Base-by-base conservation (phyloP, 1,140 invertebrate species). In the Drosophila azteca region DNA sequence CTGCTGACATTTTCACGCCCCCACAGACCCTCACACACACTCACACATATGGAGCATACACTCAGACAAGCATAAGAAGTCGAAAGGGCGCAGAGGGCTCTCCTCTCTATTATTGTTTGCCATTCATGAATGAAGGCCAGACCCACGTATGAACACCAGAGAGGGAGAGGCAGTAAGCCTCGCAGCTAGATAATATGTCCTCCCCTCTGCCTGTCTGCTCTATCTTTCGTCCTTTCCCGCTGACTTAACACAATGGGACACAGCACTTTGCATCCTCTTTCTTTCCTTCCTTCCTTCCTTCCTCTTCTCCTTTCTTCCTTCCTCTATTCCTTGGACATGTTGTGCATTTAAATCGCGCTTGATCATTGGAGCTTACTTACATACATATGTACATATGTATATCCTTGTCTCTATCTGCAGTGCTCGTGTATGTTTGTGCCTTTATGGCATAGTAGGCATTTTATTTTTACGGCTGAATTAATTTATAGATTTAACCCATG, bases 71-170 rank as follows among this genome's bases (percentile, higher is more conserved):
- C 39, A 51, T 39, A 44, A 35, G 65, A 67, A 68, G 35, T 43
- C 53, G 51, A 20, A 69, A 65, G 65, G 60, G 63, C 53, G 51
- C 20, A 69, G 49, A 66, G 63, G 63, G 60, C 49, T 50, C 49
- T 24, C 13, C 49, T 50, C 49, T 24, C 13, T 13, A 35, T 20
- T 20, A 43, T 55, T 77, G 61, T 68, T 65, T 85, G 81, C 68
- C 79, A 79, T 84, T 83, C 80, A 83, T 83, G 79, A 83, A 83
- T 83, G 79, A 71, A 82, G 35, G 35, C 11, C 35, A 39, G 35
- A 39, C 11, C 11, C 35, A 39, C 35, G 35, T 39, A 78, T 41
- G 68, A 73, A 52, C 44, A 45, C 50, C 41, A n/a, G 11, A 49
- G 43, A 3, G n/a, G 48, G 35, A 44, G 17, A 7, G 24, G 29